These are phyloP conservation scores for Synaphobranchus kaupii DNA, from an alignment of 2,797 vertebrate genomes.

Conservation along the genomic window DNA sequence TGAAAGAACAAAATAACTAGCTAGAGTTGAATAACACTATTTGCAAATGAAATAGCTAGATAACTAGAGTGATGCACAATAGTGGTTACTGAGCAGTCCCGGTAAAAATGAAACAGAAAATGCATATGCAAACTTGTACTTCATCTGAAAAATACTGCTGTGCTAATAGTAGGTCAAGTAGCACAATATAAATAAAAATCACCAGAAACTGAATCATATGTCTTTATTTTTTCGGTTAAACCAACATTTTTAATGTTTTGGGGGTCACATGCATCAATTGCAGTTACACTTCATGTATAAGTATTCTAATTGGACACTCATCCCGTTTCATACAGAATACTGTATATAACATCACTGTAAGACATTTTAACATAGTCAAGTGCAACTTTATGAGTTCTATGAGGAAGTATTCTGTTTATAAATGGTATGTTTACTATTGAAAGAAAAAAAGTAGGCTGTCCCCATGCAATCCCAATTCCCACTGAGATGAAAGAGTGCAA, in stretches of 20 bases:
- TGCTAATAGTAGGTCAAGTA: neutral
- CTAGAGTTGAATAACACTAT: too few relatives aligned
- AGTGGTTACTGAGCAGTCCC: too few relatives aligned
- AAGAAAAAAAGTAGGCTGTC: neutral
- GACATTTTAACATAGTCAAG: neutral
- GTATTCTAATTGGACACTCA: neutral
- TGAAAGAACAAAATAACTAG: too few relatives aligned
- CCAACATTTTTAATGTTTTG: neutral
- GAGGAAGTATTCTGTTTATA: neutral
- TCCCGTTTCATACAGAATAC: neutral
- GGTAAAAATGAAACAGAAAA: neutral
- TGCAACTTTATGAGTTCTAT: neutral
- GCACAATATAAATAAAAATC: neutral
- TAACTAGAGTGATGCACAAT: too few relatives aligned
- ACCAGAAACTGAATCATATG: neutral
- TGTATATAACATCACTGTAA: neutral
- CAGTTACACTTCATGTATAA: neutral
- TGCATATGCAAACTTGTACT: neutral
- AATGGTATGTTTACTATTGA: neutral
- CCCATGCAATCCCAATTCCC: neutral
- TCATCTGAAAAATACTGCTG: neutral
- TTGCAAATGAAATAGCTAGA: too few relatives aligned
- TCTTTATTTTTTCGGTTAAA: neutral
- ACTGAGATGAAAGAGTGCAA: neutral
- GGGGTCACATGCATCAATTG: neutral